Base-by-base conservation (phyloP, 2,797 vertebrate species). In the Benthosema pterotum region DNA sequence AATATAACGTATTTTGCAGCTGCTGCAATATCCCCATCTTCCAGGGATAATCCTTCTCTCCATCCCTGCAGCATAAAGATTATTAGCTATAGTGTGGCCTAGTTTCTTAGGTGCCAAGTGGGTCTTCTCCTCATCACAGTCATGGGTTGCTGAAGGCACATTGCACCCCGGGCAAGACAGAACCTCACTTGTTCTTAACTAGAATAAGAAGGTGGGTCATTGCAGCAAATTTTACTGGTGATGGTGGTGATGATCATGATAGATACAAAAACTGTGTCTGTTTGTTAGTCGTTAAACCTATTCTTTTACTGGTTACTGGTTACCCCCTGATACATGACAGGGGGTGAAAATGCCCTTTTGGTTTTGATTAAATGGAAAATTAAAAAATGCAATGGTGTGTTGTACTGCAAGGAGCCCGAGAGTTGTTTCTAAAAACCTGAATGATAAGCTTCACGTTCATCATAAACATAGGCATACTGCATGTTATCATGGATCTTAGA, bases 71-170 rank as follows among this genome's bases (percentile, higher is more conserved):
- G 25, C 57, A 65, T 66, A 72, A 76, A 78, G 64, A 77, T 67
- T 48, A 71, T 83, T 72, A 73, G 62, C 59, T 71, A 12, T 68
- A 59, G 48, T 42, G 12, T 67, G 69, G 55, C 83, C 74, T 78
- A 72, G 22, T 82, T 84, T 76, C 63, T 49, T 66, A 22, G 38
- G 53, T 54, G 74, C 72, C 70, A 74, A 82, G 67, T 52, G 28
- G 67, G 48, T 65, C 62, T 72, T 71, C 49, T 51, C 11, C 8
- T 51, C 18, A 52, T 43, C 18, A 57, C 25, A 56, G 52, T 61
- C 18, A 59, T 70, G 67, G 65, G 63, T 53, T 54, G 42, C 59
- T 15, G 11, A 47, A 38, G 50, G 25, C 28, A 32, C 32, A 7
- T 32, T 32, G 32, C 32, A 32, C 32, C 32, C 32, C 6, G 32